phyloP scores from a whole-genome alignment of 2,888 invertebrate species.

The Drosophila fungiperda region DNA sequence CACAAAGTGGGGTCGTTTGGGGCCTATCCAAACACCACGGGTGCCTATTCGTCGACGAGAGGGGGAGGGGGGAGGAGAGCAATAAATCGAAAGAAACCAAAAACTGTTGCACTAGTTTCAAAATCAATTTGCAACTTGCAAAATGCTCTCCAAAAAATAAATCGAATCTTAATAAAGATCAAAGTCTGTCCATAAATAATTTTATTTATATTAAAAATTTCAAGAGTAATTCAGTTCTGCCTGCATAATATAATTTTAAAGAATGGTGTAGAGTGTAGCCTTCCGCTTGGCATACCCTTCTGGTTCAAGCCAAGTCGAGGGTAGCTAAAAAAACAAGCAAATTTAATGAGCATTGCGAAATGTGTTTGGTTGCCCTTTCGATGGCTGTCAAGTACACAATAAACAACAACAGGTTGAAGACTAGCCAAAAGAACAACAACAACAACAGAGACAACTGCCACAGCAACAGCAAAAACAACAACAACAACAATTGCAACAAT shows the following conservation, averaged over 20 bases:
- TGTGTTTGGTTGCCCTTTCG: conserved; percentile 79
- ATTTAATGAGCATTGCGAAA: conserved; percentile 79
- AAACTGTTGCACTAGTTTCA: background rate
- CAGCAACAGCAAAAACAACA: conserved; percentile 34
- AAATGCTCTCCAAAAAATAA: conserved; percentile 2
- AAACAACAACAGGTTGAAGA: conserved; percentile 78
- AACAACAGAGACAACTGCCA: conserved; percentile 30
- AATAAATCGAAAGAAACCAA: conserved; percentile 30
- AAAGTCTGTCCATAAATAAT: background rate
- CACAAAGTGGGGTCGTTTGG: conserved; percentile 10
- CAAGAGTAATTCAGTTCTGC: background rate
- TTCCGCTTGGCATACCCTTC: background rate
- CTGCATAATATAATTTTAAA: rapidly evolving
- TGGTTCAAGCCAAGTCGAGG: background rate
- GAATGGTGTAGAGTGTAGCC: background rate
- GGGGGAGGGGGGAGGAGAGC: background rate
- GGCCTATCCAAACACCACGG: background rate
- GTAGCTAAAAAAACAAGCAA: conserved; percentile 45
- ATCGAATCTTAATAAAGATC: background rate
- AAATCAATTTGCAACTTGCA: background rate
- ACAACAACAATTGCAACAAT: conserved; percentile 25
- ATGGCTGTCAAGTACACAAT: conserved; percentile 79
- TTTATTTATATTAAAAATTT: background rate
- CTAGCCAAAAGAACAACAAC: conserved; percentile 62
- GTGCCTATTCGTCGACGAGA: background rate